Percentiles rank a stretch among this genome's conserved stretches.
Conservation (phyloP, 2,888 invertebrate species). For the Cetonia aurata region DNA sequence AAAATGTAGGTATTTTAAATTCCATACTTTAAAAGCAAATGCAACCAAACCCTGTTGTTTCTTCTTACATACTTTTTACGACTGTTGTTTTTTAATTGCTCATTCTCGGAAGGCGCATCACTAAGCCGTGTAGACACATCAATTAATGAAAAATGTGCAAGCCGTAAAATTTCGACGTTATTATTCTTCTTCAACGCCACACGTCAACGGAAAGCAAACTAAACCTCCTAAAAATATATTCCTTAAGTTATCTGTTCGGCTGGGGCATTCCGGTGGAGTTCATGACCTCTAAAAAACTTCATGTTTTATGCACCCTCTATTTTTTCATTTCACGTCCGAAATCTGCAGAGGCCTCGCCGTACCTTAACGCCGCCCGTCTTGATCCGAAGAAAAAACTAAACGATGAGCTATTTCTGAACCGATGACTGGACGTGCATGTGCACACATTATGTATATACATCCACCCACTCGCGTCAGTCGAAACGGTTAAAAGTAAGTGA, state of each 20-base stretch:
- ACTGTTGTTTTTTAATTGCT: too few relatives aligned
- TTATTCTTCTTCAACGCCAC: slow-evolving; percentile 23
- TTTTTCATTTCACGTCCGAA: slow-evolving; percentile 21
- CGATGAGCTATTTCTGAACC: slow-evolving; percentile 33
- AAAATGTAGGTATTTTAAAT: too few relatives aligned
- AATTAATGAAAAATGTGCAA: slow-evolving; percentile 43
- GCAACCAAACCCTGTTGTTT: too few relatives aligned
- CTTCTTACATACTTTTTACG: too few relatives aligned
- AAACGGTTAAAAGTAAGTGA: slow-evolving; percentile 22
- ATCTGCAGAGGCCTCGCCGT: slow-evolving; percentile 3
- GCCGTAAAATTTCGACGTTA: slow-evolving; percentile 39
- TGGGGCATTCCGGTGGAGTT: slow-evolving; percentile 20
- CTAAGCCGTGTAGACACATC: slow-evolving; percentile 31
- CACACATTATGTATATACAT: neutral
- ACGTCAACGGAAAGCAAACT: slow-evolving; percentile 32
- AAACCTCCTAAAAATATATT: slow-evolving; percentile 38
- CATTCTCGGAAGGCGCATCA: neutral
- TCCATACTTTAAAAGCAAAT: too few relatives aligned
- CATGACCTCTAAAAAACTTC: slow-evolving; percentile 32
- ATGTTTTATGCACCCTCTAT: slow-evolving; percentile 6
- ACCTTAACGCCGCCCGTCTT: slow-evolving; percentile 21
- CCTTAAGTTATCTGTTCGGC: slow-evolving; percentile 16
- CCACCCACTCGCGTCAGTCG: slow-evolving; percentile 13
- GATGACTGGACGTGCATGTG: slow-evolving; percentile 17
- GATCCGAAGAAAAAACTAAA: slow-evolving; percentile 39